A percentile compares a stretch with the other conserved stretches of the same genome.
Evolutionary conservation across 2,113 vertebrate species (phyloP).

Genomic region (Chionomys nivalis): DNA sequence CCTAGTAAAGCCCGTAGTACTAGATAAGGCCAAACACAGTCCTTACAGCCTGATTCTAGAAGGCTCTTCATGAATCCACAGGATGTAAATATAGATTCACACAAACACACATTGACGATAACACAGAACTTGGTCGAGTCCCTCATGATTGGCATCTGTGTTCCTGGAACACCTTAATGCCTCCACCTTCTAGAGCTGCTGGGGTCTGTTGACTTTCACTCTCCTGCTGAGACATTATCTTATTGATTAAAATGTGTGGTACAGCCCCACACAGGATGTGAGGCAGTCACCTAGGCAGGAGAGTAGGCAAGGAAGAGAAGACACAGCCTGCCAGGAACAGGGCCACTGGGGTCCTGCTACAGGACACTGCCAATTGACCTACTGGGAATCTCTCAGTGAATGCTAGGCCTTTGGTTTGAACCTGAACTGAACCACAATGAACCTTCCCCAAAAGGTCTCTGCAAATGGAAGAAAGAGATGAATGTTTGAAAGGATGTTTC

Average conservation of each 20-base stretch:
- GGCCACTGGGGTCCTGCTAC: not conserved
- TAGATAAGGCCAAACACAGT: not conserved
- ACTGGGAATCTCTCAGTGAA: not conserved
- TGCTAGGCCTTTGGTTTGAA: not conserved
- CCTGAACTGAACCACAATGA: not conserved
- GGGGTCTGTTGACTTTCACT: conserved; percentile 24
- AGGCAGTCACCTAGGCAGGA: not conserved
- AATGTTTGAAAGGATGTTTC: not conserved
- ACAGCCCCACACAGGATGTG: not conserved
- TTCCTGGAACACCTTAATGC: not conserved
- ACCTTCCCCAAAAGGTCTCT: not conserved
- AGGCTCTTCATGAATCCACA: not conserved
- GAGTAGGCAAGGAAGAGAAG: conserved; percentile 2
- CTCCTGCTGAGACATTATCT: conserved; percentile 45
- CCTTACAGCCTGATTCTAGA: conserved; percentile 41
- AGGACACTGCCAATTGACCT: not conserved
- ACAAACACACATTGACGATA: not conserved
- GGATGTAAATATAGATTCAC: not conserved
- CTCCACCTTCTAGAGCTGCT: not conserved
- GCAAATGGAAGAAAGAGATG: not conserved
- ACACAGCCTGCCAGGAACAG: not conserved
- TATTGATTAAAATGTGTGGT: conserved; percentile 45
- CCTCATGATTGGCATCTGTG: not conserved
- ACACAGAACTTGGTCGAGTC: not conserved
- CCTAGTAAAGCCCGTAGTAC: not conserved